Conservation (phyloP, 2,888 invertebrate species). For the Mechanitis messenoides region DNA sequence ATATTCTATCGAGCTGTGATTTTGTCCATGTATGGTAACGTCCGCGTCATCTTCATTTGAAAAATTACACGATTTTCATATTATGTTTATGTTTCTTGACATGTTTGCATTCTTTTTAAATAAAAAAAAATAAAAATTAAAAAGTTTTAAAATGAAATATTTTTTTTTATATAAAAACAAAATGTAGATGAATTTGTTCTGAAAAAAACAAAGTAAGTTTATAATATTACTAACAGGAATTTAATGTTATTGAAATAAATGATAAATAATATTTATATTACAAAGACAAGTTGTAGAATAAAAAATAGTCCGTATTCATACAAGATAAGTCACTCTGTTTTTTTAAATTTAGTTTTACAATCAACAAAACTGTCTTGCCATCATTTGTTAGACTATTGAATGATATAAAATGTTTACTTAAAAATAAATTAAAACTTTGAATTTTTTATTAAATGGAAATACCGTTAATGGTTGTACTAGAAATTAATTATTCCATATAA, state of each 20-base stretch:
- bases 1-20: slow-evolving; percentile 3
- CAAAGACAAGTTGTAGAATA: slow-evolving; percentile 3
- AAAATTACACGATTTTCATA: neutral
- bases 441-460: no score
- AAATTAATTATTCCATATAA: no score
- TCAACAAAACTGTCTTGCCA: neutral
- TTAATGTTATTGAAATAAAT: slow-evolving; percentile 13
- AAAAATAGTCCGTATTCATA: slow-evolving; percentile 14
- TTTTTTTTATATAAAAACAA: neutral
- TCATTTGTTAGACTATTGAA: no score
- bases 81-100: no score
- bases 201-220: neutral
- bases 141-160: no score
- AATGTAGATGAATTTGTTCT: neutral
- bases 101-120: no score
- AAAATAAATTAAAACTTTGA: no score
- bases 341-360: neutral
- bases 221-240: slow-evolving; percentile 12
- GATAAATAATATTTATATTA: slow-evolving; percentile 11
- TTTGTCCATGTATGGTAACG: neutral
- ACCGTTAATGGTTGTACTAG: no score
- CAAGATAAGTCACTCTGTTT: slow-evolving; percentile 12
- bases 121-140: no score
- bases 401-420: no score
- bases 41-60: neutral